Conservation (phyloP, 1,140 invertebrate species). For the Cotesia glomerata region DNA sequence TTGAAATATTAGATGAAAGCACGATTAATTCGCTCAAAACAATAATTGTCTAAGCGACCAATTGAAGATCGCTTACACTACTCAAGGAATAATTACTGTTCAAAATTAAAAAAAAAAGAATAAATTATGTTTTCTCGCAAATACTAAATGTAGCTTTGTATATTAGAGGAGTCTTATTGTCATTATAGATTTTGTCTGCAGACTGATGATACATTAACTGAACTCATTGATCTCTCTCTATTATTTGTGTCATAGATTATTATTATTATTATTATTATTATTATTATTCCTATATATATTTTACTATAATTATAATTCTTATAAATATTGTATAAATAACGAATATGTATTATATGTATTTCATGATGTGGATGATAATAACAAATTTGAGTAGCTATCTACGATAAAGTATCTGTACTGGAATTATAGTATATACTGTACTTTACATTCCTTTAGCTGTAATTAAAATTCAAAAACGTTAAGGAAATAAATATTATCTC, state of each 20-base stretch:
- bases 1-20: neutral
- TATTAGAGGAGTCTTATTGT: too few species aligned
- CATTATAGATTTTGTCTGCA: too few species aligned
- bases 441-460: conserved; percentile 66
- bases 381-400: conserved; percentile 56
- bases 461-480: conserved; percentile 57
- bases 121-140: conserved; percentile 14
- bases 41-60: neutral
- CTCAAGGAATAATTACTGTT: neutral
- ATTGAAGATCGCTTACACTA: neutral
- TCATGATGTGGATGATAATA: neutral
- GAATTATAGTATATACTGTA: conserved; percentile 46
- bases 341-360: too few species aligned
- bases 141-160: neutral
- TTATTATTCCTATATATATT: too few species aligned
- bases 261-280: neutral
- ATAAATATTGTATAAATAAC: too few species aligned
- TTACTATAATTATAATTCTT: too few species aligned
- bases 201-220: too few species aligned
- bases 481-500: conserved; percentile 25
- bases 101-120: neutral
- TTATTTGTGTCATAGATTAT: neutral
- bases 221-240: too few species aligned
- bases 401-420: conserved; percentile 40
- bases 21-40: neutral